Conservation (phyloP, 2,113 vertebrate species). For the Tringa solitaria region DNA sequence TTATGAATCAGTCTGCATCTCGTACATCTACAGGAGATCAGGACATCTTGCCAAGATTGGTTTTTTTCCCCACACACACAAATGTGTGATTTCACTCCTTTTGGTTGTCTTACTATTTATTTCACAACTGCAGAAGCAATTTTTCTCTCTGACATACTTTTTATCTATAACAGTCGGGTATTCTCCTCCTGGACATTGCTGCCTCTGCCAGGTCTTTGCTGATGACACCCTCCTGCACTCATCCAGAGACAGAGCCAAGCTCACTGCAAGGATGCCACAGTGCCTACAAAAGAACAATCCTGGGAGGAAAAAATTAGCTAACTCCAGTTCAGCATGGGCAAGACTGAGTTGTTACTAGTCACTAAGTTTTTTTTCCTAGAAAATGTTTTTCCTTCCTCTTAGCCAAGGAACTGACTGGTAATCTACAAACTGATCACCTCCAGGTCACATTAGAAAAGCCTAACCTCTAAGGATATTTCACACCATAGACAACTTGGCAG, state of each 20-base stretch:
- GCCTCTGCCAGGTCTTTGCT: background rate
- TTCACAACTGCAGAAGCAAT: constrained; percentile 8
- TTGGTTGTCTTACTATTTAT: constrained; percentile 19
- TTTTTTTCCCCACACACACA: background rate
- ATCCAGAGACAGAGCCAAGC: background rate
- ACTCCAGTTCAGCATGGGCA: background rate
- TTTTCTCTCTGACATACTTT: background rate
- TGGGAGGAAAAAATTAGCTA: background rate
- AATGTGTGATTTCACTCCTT: constrained; percentile 17
- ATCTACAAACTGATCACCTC: background rate
- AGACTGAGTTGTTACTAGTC: background rate
- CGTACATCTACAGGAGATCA: background rate
- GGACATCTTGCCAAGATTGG: background rate
- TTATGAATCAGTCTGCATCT: constrained; percentile 47
- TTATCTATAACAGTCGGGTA: background rate
- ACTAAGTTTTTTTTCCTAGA: background rate
- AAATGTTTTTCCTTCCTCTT: background rate
- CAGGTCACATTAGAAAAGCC: background rate
- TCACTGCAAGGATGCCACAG: background rate
- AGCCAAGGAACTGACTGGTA: background rate
- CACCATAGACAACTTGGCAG: background rate
- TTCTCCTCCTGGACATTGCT: background rate
- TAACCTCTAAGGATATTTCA: background rate
- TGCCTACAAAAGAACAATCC: background rate
- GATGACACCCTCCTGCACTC: background rate